Base-by-base conservation (phyloP, 2,888 invertebrate species). In the Nemoura dubitans region DNA sequence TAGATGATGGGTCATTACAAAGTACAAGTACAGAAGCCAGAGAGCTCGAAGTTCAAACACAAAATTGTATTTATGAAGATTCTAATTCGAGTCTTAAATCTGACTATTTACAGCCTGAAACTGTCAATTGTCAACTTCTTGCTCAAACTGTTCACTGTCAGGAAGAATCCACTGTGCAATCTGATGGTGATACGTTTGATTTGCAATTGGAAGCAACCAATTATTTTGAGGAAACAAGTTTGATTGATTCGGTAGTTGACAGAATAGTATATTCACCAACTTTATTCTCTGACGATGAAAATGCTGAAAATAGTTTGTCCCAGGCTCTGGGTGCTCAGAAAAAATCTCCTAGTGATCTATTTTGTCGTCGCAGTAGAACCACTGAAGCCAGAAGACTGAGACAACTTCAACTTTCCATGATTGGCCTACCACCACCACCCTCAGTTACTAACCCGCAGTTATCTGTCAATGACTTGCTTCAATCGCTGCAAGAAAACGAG, bases 401-500 rank as follows among this genome's bases (percentile, higher is more conserved):
- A 81, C 91, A 91, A 88, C 91, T 94, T 83, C 93, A 95, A 90
- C 93, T 93, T 90, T 93, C 93, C 82, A 91, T 96, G 10, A 93
- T 93, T 88, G 96, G 96, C 0, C 93, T 96, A 0, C 92, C 95
- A 10, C 96, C 96, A 28, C 96, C 96, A 14, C 96, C 96, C 0
- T 95, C 95, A 29, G 93, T 96, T 16, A 96, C 96, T 21, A 94
- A 93, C 76, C 92, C 95, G 29, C 94, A 95, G 89, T 92, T 94
- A 86, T 95, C 95, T 90, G 94, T 94, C 27, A 92, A 93, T 30
- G 94, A 95, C 90, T 94, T 95, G 91, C 92, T 96, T 26, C 92
- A 93, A 27, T 92, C 92, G 76, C n/a, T 78, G 30, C 29, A 86
- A n/a, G 59, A 84, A 83, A 82, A 87, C 88, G 85, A 43, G 26